A percentile compares a stretch with the other conserved stretches of the same genome.
Evolutionary conservation across 2,797 vertebrate genomes (phyloP).

Genomic region (Masticophis lateralis): DNA sequence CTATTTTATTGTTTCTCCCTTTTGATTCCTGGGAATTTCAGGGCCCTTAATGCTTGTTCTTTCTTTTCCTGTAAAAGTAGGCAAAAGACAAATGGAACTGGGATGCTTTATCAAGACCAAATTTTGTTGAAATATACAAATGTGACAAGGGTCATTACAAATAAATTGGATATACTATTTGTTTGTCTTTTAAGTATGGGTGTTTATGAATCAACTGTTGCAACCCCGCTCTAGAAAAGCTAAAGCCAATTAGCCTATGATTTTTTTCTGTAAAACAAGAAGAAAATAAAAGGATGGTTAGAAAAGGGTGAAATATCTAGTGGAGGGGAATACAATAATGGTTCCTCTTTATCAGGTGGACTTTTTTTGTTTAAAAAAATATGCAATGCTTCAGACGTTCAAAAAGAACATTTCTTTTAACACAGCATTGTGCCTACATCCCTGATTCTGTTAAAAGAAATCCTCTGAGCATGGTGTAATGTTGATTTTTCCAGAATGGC

Average conservation of each 20-base stretch:
- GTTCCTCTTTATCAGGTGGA: neutral
- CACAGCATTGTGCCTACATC: neutral
- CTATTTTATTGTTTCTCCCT: constrained; percentile 26
- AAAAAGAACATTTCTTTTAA: neutral
- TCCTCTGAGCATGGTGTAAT: neutral
- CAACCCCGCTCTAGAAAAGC: constrained; percentile 23
- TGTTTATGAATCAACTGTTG: constrained; percentile 39
- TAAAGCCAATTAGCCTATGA: constrained; percentile 17
- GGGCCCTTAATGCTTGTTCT: neutral
- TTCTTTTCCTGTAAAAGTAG: constrained; percentile 12
- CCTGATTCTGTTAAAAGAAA: neutral
- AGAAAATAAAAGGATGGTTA: neutral
- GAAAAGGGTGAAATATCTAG: neutral
- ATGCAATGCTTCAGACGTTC: neutral
- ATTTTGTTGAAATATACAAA: constrained; percentile 39
- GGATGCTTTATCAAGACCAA: constrained; percentile 34
- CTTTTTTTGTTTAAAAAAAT: neutral
- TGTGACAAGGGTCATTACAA: constrained; percentile 16
- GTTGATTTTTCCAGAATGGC: neutral
- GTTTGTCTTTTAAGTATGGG: constrained; percentile 48
- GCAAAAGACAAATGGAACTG: constrained; percentile 23
- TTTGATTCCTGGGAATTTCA: constrained; percentile 44
- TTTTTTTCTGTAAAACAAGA: neutral
- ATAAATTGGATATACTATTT: constrained; percentile 55
- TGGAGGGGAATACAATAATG: neutral